Conservation (phyloP, 35 echinoderm and acorn worm genomes). For the Anneissia japonica region DNA sequence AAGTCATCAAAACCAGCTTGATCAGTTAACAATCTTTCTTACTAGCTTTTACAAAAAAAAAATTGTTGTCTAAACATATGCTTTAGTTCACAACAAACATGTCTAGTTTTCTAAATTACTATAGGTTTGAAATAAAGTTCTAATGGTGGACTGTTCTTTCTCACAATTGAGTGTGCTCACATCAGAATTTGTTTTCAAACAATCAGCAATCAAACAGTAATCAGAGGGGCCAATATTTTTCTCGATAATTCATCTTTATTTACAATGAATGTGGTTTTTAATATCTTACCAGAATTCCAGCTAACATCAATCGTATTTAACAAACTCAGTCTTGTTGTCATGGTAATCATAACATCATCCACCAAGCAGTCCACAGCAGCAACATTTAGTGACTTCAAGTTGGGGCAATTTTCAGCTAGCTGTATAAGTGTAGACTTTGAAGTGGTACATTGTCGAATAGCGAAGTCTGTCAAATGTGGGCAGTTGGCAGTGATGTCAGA, state of each 20-base stretch:
- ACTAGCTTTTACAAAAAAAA: no score
- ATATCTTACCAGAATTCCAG: conserved; percentile 58
- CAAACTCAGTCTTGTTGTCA: conserved; percentile 30
- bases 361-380: conserved; percentile 56
- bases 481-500: conserved; percentile 39
- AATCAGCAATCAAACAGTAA: no score
- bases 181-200: no score
- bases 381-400: conserved; percentile 54
- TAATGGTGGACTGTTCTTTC: no score
- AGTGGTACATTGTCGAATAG: conserved; percentile 47
- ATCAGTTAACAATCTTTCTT: no score
- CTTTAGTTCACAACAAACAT: no score
- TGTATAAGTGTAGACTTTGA: conserved; percentile 32
- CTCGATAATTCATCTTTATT: not conserved
- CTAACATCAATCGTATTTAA: conserved; percentile 70
- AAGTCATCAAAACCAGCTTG: no score
- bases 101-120: no score
- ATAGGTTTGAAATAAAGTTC: no score
- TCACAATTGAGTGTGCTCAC: no score
- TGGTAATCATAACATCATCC: conserved; percentile 42
- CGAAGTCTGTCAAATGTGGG: conserved; percentile 49
- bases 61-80: no score
- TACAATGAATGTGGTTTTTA: not conserved
- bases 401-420: conserved; percentile 63
- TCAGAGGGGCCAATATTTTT: no score